phyloP scores from a whole-genome alignment of 2,113 vertebrate species.

The Charadrius vociferus region DNA sequence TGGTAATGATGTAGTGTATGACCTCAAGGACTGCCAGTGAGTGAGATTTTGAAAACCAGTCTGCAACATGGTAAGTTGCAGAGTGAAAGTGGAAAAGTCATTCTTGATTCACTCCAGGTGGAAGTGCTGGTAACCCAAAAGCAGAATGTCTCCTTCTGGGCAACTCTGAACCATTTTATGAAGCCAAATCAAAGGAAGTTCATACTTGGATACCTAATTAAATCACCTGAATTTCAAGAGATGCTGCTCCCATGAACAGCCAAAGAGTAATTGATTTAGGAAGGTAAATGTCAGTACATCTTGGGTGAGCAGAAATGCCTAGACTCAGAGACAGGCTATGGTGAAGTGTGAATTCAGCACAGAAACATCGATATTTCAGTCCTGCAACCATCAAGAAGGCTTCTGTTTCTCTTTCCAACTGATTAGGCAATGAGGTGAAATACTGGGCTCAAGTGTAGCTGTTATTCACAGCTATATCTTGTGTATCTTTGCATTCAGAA shows the following conservation, averaged over 20 bases:
- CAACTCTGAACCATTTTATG: background rate
- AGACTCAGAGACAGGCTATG: background rate
- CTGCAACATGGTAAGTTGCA: background rate
- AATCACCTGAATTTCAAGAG: background rate
- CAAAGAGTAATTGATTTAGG: background rate
- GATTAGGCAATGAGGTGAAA: background rate
- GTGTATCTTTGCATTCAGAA: background rate
- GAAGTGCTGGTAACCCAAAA: background rate
- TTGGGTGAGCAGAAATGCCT: background rate
- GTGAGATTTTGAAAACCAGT: background rate
- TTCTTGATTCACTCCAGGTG: background rate
- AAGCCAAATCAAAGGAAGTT: background rate
- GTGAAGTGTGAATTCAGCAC: background rate
- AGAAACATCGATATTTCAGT: background rate
- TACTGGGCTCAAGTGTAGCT: background rate
- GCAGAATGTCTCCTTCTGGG: background rate
- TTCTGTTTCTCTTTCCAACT: background rate
- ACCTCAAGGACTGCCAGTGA: background rate
- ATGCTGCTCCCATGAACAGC: background rate
- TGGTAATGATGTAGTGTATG: background rate
- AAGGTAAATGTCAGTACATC: background rate
- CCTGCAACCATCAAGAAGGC: background rate
- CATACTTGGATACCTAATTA: background rate
- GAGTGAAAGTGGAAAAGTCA: background rate
- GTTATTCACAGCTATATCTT: background rate